Evolutionary conservation across 2,888 invertebrate genomes (phyloP).

Genomic region (Eutolmus rufibarbis): DNA sequence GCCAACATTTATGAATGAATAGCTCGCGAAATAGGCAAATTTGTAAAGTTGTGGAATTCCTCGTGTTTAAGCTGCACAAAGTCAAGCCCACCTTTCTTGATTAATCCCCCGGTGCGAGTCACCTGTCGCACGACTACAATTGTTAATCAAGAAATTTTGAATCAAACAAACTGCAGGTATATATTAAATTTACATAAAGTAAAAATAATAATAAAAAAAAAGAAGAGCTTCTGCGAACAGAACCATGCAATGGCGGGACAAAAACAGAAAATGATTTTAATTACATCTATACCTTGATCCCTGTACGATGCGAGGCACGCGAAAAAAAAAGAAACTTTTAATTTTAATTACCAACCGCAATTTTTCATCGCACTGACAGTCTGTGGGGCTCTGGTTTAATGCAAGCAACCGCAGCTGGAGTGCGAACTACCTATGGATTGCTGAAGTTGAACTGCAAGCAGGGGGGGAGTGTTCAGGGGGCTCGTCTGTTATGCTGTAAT

Average conservation of each 20-base stretch:
- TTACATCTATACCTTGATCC: slow-evolving; percentile 20
- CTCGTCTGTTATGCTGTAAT: not conserved
- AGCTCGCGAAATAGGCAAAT: not conserved
- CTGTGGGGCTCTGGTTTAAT: not conserved
- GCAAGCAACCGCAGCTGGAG: not conserved
- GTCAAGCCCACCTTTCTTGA: not conserved
- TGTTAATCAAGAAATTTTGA: not conserved
- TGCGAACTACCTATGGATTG: not conserved
- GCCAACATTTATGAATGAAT: not conserved
- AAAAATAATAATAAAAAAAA: not conserved
- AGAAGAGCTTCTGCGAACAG: not conserved
- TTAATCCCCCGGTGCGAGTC: not conserved
- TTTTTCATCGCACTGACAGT: not conserved
- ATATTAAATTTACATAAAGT: too few species aligned
- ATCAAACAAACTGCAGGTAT: not conserved
- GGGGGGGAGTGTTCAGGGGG: not conserved
- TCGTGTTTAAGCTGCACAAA: not conserved
- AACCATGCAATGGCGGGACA: not conserved
- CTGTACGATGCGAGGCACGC: not conserved
- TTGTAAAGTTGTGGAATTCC: not conserved
- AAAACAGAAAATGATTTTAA: slow-evolving; percentile 22
- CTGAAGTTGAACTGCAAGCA: not conserved
- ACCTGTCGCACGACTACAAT: not conserved
- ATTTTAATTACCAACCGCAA: slow-evolving; percentile 34
- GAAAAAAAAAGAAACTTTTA: not conserved